A percentile compares a stretch with the other conserved stretches of the same genome.
These are phyloP conservation scores for Agrotis segetum DNA, from an alignment of 2,888 invertebrate species.

Conservation along the genomic window DNA sequence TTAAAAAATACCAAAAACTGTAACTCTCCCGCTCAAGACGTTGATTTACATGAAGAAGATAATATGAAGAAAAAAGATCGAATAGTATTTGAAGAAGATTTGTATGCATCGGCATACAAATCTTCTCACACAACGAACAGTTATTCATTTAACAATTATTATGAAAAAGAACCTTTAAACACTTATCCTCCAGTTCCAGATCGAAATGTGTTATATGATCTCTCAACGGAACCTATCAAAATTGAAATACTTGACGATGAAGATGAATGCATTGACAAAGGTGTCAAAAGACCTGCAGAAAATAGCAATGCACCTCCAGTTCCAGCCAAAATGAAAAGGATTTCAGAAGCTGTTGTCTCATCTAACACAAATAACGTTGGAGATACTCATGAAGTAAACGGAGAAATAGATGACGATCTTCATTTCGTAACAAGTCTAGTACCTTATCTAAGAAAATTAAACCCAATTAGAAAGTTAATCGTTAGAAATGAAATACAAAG, in stretches of 20 bases:
- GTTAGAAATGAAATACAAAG: conserved; percentile 70
- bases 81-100: conserved; percentile 43
- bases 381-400: conserved; percentile 21
- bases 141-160: conserved; percentile 23
- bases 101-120: no score
- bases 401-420: conserved; percentile 62
- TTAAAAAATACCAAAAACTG: conserved; percentile 12
- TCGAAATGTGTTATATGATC: not conserved
- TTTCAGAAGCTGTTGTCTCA: conserved; percentile 11
- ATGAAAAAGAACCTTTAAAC: conserved; percentile 13
- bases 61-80: conserved; percentile 51
- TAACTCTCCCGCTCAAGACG: conserved; percentile 29
- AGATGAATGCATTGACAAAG: not conserved
- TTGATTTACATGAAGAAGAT: conserved; percentile 26
- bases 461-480: conserved; percentile 66
- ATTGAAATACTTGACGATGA: conserved; percentile 30
- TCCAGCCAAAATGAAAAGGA: conserved; percentile 29
- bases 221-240: conserved; percentile 27
- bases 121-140: conserved; percentile 7
- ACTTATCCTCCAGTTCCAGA: not conserved
- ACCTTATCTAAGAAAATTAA: conserved; percentile 65
- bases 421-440: conserved; percentile 68
- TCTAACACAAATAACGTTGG: conserved; percentile 21
- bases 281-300: conserved; percentile 37
- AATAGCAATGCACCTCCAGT: not conserved